A percentile compares a stretch with the other conserved stretches of the same genome.
phyloP scores from a whole-genome alignment of 2,113 vertebrate species.

The Tragelaphus buxtoni region DNA sequence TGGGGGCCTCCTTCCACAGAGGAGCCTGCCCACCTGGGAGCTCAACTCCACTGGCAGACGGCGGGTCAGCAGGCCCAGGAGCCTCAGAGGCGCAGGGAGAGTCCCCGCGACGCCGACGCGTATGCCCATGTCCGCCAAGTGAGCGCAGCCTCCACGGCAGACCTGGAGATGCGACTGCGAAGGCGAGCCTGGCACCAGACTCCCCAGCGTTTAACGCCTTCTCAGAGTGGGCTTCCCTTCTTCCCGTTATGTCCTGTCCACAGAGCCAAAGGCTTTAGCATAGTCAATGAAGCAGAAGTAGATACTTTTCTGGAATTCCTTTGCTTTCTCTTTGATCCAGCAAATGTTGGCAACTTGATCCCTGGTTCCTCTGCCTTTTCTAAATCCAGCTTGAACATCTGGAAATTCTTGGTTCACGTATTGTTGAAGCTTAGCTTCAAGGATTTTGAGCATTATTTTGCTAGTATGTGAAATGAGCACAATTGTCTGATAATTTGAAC shows the following conservation, averaged over 20 bases:
- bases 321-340: background rate
- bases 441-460: background rate
- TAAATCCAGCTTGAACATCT: background rate
- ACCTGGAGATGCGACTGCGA: fast-evolving
- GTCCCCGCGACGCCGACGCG: fast-evolving
- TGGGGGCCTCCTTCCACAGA: background rate
- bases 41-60: fast-evolving
- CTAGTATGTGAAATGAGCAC: background rate
- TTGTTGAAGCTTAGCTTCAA: background rate
- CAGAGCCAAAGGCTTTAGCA: background rate
- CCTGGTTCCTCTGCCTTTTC: background rate
- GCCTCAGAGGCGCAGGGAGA: background rate
- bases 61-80: fast-evolving
- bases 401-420: background rate
- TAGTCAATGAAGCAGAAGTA: background rate
- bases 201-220: fast-evolving
- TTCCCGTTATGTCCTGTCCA: background rate
- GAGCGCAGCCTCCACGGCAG: background rate
- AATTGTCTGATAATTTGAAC: background rate
- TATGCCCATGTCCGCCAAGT: background rate
- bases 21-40: background rate
- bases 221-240: background rate
- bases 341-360: background rate
- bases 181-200: too few relatives aligned
- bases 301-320: background rate